Base-by-base conservation (phyloP, 2,113 vertebrate genomes). In the Etia nguti region DNA sequence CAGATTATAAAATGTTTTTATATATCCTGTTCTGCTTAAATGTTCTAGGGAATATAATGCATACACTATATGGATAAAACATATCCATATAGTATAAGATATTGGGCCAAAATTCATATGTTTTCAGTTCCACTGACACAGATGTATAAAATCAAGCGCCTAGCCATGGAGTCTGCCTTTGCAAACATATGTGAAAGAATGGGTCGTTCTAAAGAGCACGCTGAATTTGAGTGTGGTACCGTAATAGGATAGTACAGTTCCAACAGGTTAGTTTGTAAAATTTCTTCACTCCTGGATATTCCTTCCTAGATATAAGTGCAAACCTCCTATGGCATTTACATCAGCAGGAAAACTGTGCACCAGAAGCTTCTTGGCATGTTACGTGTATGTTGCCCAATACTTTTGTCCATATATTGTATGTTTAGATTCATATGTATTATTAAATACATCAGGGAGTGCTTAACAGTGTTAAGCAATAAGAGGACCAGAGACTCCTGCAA, bases 401-500 rank as follows among this genome's bases (percentile, higher is more conserved):
- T n/a, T 65, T 38, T 65, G 20, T 65, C 20, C 34, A 2, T 3
- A 65, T 41, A 68, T 38, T 38, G 36, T 11, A 43, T 43, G 10
- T 43, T 43, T 43, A 43, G 2, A 43, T 43, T 2, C 4, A 41
- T 43, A 24, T 70, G 11, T 22, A 22, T 70, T 70, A 2, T 24
- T 70, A 70, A 70, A 70, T 70, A 70, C 12, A 70, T 41, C 36
- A 68, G 20, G 34, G 6, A 41, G 3, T 60, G 9, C 59, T 60
- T 60, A 60, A 60, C 59, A 60, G 59, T 62, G 59, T 62, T 20
- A 62, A 59, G 26, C 56, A 29, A 9, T 59, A 59, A 29, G 34
- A 65, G 20, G 10, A 65, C 31, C 60, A 36, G 31, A 65, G 60
- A 8, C 18, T 12, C 18, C 4, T 38, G 60, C 36, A 65, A n/a